Evolutionary conservation across 2,113 vertebrate genomes (phyloP), one percentile per base, ranked within the genome.

Genomic region (Peucedramus taeniatus): DNA sequence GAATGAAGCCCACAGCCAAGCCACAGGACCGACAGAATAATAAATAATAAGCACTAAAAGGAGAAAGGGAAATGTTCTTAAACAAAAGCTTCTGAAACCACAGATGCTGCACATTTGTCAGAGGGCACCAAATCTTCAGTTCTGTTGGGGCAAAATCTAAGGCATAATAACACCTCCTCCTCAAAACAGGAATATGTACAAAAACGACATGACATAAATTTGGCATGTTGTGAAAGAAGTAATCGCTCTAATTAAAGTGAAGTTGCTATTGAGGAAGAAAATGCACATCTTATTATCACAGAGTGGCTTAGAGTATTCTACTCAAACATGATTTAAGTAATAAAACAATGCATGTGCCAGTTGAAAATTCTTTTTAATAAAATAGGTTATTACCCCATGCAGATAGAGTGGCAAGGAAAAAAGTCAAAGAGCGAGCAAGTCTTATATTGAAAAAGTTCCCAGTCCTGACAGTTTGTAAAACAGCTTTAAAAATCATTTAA

Each of bases 11-110:
- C 85, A 99, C 83, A 1, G 37, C 11, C 14, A 45, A 76, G 33
- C 68, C 59, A 91, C 99, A 99, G 4, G 91, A 97, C 10, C n/a
- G 72, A 76, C 99, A 99, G 65, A 81, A 85, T 37, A 99, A 97
- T 23, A 70, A 53, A 33, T 97, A 98, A 93, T 98, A 99, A 37
- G 98, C 96, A 80, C 99, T 99, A 81, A 27, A 57, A 83, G 26
- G 44, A 71, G 13, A 61, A 69, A 45, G 13, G 12, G 64, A 64
- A 87, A 19, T 4, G 6, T 31, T 18, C 74, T 61, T 82, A 81
- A 51, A 30, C 14, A 51, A 47, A 88, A 64, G 21, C 21, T 88
- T 78, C 21, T 53, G n/a, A 79, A 92, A 56, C 17, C 40, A 47
- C 3, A 31, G 28, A 39, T 42, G 27, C 15, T 68, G 39, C 10